phyloP scores from a whole-genome alignment of 1,140 invertebrate species.

The Streblospio benedicti region DNA sequence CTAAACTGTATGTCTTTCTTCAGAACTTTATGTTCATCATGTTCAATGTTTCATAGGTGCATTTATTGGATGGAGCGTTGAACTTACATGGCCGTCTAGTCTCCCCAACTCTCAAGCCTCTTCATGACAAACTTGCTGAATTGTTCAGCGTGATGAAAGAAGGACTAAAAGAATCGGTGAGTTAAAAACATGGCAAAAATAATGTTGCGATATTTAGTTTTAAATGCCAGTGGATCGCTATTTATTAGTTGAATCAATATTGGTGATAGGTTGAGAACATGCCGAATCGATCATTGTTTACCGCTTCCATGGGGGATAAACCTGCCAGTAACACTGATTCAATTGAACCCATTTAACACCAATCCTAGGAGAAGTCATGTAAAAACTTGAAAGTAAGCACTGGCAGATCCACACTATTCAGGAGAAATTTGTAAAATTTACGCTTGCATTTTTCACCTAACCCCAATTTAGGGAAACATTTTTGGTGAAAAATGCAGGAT shows the following conservation, averaged over 20 bases:
- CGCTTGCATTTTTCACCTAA: no score
- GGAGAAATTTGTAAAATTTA: no score
- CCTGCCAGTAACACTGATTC: no score
- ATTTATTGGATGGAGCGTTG: conserved; percentile 70
- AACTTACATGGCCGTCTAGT: conserved; percentile 72
- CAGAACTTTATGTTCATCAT: not conserved
- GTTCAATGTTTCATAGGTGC: conserved; percentile 36
- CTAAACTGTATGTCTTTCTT: not conserved
- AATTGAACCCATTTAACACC: no score
- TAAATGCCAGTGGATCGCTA: not conserved
- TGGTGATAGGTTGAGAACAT: not conserved
- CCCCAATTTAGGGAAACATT: no score
- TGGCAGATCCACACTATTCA: no score
- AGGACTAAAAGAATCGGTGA: conserved; percentile 51
- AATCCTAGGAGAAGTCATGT: no score
- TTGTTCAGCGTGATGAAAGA: conserved; percentile 70
- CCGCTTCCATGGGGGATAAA: no score
- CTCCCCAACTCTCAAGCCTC: conserved; percentile 68
- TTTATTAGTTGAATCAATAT: not conserved
- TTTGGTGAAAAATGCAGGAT: no score
- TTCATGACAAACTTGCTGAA: conserved; percentile 79
- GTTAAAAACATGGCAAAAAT: not conserved
- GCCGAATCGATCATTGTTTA: not conserved
- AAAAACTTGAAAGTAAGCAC: no score
- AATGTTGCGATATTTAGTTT: not conserved